A percentile compares a stretch with the other conserved stretches of the same genome.
phyloP scores from a whole-genome alignment of 2,888 invertebrate genomes.

The Lepidochitona cinerea region DNA sequence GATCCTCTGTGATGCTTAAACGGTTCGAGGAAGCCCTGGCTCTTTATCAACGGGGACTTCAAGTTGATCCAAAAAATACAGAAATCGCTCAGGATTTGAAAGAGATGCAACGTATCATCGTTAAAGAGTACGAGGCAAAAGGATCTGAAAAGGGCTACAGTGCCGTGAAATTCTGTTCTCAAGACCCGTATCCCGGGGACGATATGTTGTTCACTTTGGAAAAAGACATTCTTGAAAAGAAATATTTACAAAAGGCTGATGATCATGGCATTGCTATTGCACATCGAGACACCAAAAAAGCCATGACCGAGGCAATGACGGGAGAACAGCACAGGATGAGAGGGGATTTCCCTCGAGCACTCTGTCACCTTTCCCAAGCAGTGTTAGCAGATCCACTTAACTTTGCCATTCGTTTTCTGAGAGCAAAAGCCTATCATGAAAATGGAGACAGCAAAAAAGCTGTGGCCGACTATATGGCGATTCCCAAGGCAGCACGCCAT shows the following conservation, averaged over 20 bases:
- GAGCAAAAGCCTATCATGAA: constrained; percentile 45
- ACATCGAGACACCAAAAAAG: constrained; percentile 5
- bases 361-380: constrained; percentile 34
- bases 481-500: constrained; percentile 48
- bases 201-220: constrained; percentile 48
- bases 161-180: constrained; percentile 51
- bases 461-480: constrained; percentile 47
- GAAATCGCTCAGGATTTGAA: constrained; percentile 43
- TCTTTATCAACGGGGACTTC: constrained; percentile 49
- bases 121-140: constrained; percentile 40
- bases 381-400: constrained; percentile 39
- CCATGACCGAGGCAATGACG: constrained; percentile 39
- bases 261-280: neutral
- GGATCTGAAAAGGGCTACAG: constrained; percentile 45
- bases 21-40: constrained; percentile 48
- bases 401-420: constrained; percentile 39
- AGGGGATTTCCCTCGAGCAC: constrained; percentile 34
- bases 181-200: constrained; percentile 59
- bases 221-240: constrained; percentile 49
- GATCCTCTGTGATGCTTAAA: constrained; percentile 37
- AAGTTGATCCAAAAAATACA: constrained; percentile 41
- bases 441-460: constrained; percentile 37
- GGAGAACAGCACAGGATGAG: constrained; percentile 38
- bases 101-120: constrained; percentile 43
- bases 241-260: constrained; percentile 28